Base-by-base conservation (phyloP, 2,888 invertebrate genomes). In the Nomada ferruginata region DNA sequence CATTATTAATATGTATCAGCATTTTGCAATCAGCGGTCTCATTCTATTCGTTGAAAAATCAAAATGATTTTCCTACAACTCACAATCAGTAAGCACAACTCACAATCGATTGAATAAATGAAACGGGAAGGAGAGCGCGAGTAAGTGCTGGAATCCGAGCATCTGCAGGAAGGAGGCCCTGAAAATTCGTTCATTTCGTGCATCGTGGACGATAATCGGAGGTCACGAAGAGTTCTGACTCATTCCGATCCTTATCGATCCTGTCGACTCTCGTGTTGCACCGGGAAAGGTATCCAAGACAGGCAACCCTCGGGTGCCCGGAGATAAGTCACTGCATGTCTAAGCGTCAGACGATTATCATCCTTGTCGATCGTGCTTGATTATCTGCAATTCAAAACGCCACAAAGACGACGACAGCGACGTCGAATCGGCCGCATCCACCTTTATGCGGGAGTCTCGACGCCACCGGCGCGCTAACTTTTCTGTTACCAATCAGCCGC, bases 371-470 rank as follows among this genome's bases (percentile, higher is more conserved):
- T 91, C 88, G 85, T 83, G 85, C 86, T 80, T 88, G 86, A 89
- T 90, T 91, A 91, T 91, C 90, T 90, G 90, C 90, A 91, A 91
- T 91, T 91, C 91, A 91, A 91, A 90, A 88, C 79, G 86, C 79
- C 77, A 83, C 77, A 76, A 81, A 75, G 78, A 87, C 87, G 78
- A 79, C 78, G 80, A 76, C 78, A 76, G 76, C 63, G 75, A 86
- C 63, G 70, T 50, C 70, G 81, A 50, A 55, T n/a, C 68, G 64
- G 66, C 57, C 69, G 76, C 69, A 64, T 60, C 77, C 77, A 76
- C 64, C 84, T 84, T 84, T 82, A 76, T 76, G 86, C 84, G 86
- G 86, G 86, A 84, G 87, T 82, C 75, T 70, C 68, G 71, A 59
- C 82, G 76, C 82, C 79, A 83, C 72, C 69, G 74, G 72, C 63